phyloP scores from a whole-genome alignment of 2,797 vertebrate species.

The Microchirus variegatus region DNA sequence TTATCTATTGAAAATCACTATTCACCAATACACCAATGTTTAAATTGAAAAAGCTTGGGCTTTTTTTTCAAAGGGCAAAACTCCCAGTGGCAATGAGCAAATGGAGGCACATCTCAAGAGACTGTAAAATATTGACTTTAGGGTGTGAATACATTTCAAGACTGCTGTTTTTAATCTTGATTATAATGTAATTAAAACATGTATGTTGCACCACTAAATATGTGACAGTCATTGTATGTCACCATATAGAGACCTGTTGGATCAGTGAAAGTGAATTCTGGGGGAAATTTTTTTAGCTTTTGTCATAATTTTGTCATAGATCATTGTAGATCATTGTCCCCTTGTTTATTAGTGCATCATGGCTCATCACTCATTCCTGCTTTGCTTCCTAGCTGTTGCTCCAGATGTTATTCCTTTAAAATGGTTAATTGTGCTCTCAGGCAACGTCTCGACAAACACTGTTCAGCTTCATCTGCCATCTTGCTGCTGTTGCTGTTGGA shows the following conservation, averaged over 20 bases:
- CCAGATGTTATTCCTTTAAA: slow-evolving; percentile 46
- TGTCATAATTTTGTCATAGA: slow-evolving; percentile 18
- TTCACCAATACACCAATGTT: neutral
- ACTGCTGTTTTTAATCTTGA: no score
- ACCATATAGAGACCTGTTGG: slow-evolving; percentile 8
- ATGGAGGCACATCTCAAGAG: neutral
- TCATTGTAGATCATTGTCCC: slow-evolving; percentile 36
- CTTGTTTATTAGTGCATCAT: slow-evolving; percentile 34
- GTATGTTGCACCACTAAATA: no score
- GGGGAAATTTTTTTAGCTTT: slow-evolving; percentile 13
- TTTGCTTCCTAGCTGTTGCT: slow-evolving; percentile 12
- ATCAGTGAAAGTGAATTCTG: slow-evolving; percentile 6
- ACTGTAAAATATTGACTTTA: neutral
- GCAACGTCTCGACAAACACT: slow-evolving; percentile 8
- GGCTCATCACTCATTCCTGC: slow-evolving; percentile 37
- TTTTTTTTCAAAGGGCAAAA: no score
- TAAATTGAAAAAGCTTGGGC: no score
- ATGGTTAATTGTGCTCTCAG: slow-evolving; percentile 6
- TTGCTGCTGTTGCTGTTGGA: slow-evolving; percentile 15
- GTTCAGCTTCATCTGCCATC: slow-evolving; percentile 8
- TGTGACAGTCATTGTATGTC: no score
- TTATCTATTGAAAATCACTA: neutral
- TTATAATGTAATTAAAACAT: no score
- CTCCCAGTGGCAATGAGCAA: neutral
- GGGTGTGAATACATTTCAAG: no score